Conservation (phyloP, 35 echinoderm and acorn worm species). For the Patiria miniata region DNA sequence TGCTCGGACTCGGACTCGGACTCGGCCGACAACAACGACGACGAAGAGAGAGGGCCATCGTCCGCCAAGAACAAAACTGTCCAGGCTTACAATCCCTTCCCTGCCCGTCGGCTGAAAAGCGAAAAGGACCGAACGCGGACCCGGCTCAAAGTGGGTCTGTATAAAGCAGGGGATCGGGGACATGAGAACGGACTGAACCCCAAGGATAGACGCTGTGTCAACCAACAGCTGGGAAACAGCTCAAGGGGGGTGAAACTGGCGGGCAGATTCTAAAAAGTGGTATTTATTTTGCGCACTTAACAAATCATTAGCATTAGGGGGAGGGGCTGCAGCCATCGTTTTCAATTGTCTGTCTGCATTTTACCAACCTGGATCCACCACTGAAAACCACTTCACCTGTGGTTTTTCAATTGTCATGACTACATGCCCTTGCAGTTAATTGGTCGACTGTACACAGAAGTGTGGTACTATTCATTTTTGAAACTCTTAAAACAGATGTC, state of each 20-base stretch:
- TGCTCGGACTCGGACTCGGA: slow-evolving; percentile 8
- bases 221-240: neutral
- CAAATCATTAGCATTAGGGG: too few species aligned
- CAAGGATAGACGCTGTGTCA: neutral
- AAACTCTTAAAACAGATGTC: too few species aligned
- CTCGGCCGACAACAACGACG: neutral
- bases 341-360: too few species aligned
- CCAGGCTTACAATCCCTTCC: slow-evolving; percentile 56
- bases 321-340: too few species aligned
- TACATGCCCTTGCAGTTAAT: too few species aligned
- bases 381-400: too few species aligned
- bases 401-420: too few species aligned
- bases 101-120: slow-evolving; percentile 32
- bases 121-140: slow-evolving; percentile 42
- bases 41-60: neutral
- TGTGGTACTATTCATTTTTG: too few species aligned
- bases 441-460: too few species aligned
- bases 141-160: slow-evolving; percentile 56
- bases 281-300: too few species aligned
- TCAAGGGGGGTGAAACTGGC: neutral
- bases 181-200: neutral
- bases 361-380: too few species aligned
- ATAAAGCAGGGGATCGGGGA: slow-evolving; percentile 1
- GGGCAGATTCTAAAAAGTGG: neutral
- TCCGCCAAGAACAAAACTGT: neutral